Evolutionary conservation across 2,113 vertebrate genomes (phyloP).

Genomic region (Microtus richardsoni): DNA sequence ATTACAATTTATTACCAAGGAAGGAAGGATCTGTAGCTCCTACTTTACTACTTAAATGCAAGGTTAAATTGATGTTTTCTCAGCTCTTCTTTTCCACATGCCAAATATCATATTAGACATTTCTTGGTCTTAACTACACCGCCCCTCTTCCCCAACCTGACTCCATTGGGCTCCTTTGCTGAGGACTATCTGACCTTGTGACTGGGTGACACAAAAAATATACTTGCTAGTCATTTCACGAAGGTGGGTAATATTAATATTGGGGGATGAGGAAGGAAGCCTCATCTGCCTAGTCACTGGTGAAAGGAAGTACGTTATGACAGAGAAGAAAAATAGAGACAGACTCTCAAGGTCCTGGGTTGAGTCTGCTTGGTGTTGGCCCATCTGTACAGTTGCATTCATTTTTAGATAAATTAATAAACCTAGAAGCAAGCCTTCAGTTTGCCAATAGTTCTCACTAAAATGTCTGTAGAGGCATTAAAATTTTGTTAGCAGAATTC

Average conservation of each 20-base stretch:
- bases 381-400: neutral
- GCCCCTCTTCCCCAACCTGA: neutral
- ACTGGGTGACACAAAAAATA: conserved; percentile 49
- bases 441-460: conserved; percentile 52
- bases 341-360: neutral
- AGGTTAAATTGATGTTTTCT: neutral
- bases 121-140: neutral
- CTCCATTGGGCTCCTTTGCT: neutral
- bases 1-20: neutral
- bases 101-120: neutral
- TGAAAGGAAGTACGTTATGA: neutral
- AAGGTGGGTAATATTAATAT: conserved; percentile 31
- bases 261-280: neutral
- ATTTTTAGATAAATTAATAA: conserved; percentile 67
- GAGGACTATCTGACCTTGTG: neutral
- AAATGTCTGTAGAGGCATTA: conserved; percentile 50
- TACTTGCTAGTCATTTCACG: neutral
- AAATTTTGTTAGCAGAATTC: conserved; percentile 66
- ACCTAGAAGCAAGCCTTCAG: conserved; percentile 10
- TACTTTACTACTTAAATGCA: neutral
- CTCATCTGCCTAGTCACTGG: neutral
- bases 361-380: conserved; percentile 43
- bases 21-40: neutral
- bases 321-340: neutral
- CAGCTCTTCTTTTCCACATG: neutral